Evolutionary conservation across 2,888 invertebrate species (phyloP).

Genomic region (Polydrusus cervinus): DNA sequence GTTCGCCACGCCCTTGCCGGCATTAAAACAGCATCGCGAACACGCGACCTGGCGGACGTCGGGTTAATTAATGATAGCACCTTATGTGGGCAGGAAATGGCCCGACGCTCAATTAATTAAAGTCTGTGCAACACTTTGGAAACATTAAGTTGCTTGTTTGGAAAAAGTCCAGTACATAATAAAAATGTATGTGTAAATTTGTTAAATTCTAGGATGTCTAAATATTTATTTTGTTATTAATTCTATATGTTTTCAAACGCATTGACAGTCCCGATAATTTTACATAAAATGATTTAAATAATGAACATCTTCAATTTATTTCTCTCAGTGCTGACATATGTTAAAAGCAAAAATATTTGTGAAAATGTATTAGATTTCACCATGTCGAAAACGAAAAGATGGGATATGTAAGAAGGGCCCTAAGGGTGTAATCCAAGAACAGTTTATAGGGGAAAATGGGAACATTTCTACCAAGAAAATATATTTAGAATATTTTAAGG

Average conservation of each 20-base stretch:
- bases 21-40: constrained; percentile 18
- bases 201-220: no score
- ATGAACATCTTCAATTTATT: not conserved
- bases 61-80: constrained; percentile 23
- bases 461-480: no score
- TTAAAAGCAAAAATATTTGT: constrained; percentile 3
- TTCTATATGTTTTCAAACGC: no score
- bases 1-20: constrained; percentile 10
- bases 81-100: constrained; percentile 25
- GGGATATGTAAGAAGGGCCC: not conserved
- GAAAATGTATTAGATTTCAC: constrained; percentile 4
- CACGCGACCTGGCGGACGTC: constrained; percentile 23
- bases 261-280: not conserved
- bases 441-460: no score
- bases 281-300: no score
- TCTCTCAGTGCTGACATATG: not conserved
- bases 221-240: no score
- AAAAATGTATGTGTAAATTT: no score
- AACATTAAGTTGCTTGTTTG: constrained; percentile 13
- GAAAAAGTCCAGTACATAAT: not conserved
- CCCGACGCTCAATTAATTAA: constrained; percentile 24
- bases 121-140: constrained; percentile 19
- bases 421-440: not conserved
- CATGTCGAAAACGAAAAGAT: not conserved
- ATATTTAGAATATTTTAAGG: no score